These are phyloP conservation scores for Capricornis sumatraensis DNA, from an alignment of 2,113 vertebrate genomes.

Conservation along the genomic window DNA sequence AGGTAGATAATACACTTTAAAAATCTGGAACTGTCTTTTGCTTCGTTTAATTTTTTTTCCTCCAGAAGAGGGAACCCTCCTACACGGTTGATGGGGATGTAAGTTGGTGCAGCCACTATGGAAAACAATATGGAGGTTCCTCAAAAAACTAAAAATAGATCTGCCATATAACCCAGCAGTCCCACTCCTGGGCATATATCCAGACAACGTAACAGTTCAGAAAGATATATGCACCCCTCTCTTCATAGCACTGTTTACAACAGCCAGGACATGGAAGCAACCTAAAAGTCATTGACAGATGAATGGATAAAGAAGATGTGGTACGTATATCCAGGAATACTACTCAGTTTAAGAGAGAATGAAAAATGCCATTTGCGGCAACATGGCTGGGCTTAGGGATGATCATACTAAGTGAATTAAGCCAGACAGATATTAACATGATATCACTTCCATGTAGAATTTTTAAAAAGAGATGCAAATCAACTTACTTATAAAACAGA, in stretches of 20 bases:
- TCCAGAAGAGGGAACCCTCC: not conserved
- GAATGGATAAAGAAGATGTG: not conserved
- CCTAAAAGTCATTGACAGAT: not conserved
- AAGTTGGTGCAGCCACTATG: not conserved
- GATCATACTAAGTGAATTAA: not conserved
- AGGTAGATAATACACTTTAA: not conserved
- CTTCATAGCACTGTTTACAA: not conserved
- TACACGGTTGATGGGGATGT: not conserved
- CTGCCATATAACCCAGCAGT: not conserved
- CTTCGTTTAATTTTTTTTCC: not conserved
- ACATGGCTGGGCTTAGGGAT: not conserved
- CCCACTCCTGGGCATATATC: not conserved
- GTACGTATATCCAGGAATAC: fast-evolving
- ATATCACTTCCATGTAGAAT: not conserved
- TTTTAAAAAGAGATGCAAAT: not conserved
- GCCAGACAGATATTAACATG: not conserved
- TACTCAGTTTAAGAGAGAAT: not conserved
- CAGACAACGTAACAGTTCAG: not conserved
- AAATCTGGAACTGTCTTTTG: not conserved
- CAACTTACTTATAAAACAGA: not conserved
- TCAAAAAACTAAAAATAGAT: not conserved
- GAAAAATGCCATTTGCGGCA: not conserved
- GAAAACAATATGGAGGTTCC: not conserved
- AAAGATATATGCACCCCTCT: not conserved
- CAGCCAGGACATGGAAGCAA: not conserved